A percentile compares a stretch with the other conserved stretches of the same genome.
These are phyloP conservation scores for Axis porcinus DNA, from an alignment of 2,113 vertebrate genomes.

Conservation along the genomic window DNA sequence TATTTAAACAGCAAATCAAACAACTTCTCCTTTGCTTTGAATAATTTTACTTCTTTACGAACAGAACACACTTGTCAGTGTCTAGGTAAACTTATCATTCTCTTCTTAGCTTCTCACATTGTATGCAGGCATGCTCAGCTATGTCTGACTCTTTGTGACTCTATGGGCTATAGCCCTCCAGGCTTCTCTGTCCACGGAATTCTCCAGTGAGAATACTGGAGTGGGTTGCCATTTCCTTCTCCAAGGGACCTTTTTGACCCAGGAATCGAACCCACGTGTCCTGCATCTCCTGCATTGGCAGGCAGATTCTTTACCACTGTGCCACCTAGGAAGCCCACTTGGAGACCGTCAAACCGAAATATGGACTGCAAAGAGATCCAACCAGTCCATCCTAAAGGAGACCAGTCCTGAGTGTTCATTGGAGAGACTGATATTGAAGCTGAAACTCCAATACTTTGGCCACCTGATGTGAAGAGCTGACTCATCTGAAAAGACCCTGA, in stretches of 20 bases:
- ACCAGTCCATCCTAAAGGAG: neutral
- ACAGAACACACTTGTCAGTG: neutral
- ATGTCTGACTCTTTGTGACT: neutral
- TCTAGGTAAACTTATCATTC: neutral
- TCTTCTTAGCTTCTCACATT: neutral
- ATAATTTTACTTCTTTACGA: neutral
- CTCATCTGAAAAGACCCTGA: neutral
- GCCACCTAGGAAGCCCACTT: neutral
- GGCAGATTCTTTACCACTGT: neutral
- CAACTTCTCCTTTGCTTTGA: neutral
- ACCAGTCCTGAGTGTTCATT: neutral
- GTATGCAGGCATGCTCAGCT: neutral
- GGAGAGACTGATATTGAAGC: neutral
- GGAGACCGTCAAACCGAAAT: neutral
- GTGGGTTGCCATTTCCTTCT: neutral
- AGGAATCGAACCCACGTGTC: neutral
- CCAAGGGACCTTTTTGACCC: neutral
- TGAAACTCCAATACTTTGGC: neutral
- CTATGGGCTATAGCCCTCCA: neutral
- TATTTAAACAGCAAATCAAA: constrained; percentile 18
- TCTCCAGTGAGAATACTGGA: neutral
- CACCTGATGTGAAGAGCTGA: neutral
- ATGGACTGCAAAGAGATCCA: neutral
- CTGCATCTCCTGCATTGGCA: neutral
- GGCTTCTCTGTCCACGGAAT: neutral